These are phyloP conservation scores for Daktulosphaira vitifoliae DNA, from an alignment of 1,140 invertebrate species.

Conservation along the genomic window DNA sequence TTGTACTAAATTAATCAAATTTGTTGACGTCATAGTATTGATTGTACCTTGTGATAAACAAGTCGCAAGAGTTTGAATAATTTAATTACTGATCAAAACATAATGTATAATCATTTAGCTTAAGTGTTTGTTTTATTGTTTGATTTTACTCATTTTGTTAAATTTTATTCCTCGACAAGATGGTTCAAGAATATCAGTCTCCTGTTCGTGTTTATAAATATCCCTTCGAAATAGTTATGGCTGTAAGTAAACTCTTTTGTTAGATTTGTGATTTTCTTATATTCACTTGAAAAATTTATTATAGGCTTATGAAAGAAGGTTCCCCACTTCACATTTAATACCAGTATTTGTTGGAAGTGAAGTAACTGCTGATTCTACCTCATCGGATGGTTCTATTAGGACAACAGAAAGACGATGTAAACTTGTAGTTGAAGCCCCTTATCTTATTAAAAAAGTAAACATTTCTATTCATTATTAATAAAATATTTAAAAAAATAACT, in stretches of 20 bases:
- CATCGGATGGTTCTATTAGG: constrained; percentile 67
- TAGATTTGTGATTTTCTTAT: too few relatives aligned
- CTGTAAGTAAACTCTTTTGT: constrained; percentile 62
- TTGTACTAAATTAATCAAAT: too few relatives aligned
- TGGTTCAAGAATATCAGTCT: constrained; percentile 96
- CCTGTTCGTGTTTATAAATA: constrained; percentile 93
- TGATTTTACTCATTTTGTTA: constrained; percentile 30
- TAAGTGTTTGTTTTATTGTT: constrained; percentile 28
- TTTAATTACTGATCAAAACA: constrained; percentile 32
- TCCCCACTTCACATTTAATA: constrained; percentile 90
- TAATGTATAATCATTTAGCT: constrained; percentile 27
- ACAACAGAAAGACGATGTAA: constrained; percentile 84
- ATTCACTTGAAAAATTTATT: constrained; percentile 39
- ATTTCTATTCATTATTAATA: constrained; percentile 34
- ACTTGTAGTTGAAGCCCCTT: constrained; percentile 89
- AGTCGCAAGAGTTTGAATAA: constrained; percentile 20
- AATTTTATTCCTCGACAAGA: constrained; percentile 43
- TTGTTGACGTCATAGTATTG: too few relatives aligned
- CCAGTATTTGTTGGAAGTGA: constrained; percentile 89
- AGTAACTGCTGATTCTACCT: constrained; percentile 66
- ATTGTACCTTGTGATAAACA: too few relatives aligned
- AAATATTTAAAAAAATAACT: neutral
- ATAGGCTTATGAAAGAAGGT: constrained; percentile 87
- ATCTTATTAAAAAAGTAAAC: constrained; percentile 83
- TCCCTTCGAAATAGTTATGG: constrained; percentile 94